A percentile compares a stretch with the other conserved stretches of the same genome.
Conservation (phyloP, 2,797 vertebrate genomes). For the Jordanella pulchra region DNA sequence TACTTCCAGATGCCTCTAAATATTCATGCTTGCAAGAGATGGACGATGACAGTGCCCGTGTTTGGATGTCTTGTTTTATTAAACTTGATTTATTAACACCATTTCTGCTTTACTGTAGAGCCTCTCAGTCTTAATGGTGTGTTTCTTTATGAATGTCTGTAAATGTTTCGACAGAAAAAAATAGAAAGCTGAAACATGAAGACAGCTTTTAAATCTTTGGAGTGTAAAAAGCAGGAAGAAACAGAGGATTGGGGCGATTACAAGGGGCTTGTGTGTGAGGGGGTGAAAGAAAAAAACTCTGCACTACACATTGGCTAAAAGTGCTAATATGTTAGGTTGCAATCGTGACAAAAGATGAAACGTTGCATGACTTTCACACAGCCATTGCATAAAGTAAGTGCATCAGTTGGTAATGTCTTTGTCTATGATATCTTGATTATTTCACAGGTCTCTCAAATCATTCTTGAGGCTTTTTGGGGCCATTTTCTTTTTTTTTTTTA, state of each 20-base stretch:
- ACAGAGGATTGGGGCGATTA: conserved; percentile 23
- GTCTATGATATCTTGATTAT: not conserved
- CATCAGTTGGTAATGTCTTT: not conserved
- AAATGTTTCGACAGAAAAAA: conserved; percentile 77
- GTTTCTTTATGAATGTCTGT: conserved; percentile 76
- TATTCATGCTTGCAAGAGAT: conserved; percentile 53
- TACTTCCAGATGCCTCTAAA: conserved; percentile 66
- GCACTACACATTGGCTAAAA: conserved; percentile 5
- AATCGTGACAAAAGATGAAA: not conserved
- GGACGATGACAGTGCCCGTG: conserved; percentile 50
- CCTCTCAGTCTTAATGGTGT: conserved; percentile 72
- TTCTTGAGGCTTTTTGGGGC: not conserved
- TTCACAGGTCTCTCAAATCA: not conserved
- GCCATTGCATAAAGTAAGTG: not conserved
- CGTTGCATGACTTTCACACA: not conserved
- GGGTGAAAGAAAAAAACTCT: not conserved
- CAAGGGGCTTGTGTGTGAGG: conserved; percentile 18
- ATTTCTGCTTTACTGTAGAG: conserved; percentile 68
- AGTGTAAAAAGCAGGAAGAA: conserved; percentile 37
- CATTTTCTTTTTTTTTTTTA: not conserved
- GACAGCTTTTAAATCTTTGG: conserved; percentile 74
- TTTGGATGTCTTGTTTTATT: conserved; percentile 72
- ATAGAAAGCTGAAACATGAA: conserved; percentile 73
- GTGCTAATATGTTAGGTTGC: conserved; percentile 12
- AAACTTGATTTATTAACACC: conserved; percentile 76